Conservation (phyloP, 2,888 invertebrate species). For the Notocelia uddmanniana region DNA sequence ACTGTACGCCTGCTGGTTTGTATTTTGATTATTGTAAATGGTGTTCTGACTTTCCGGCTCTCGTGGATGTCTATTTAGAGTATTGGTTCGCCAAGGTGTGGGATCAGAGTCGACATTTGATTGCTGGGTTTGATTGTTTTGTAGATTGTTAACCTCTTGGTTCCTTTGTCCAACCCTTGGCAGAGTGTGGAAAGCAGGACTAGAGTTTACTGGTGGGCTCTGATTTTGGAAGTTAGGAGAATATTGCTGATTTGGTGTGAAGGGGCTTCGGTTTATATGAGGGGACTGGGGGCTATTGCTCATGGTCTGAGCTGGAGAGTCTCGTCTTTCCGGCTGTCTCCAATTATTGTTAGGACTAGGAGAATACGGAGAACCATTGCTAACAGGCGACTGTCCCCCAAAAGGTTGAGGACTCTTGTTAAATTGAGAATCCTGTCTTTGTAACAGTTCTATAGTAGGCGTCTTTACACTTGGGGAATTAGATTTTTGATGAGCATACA, state of each 20-base stretch:
- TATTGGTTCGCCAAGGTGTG: constrained; percentile 77
- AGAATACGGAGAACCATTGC: constrained; percentile 71
- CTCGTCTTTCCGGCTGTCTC: constrained; percentile 79
- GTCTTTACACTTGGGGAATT: constrained; percentile 70
- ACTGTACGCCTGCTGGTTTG: constrained; percentile 64
- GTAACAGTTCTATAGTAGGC: constrained; percentile 74
- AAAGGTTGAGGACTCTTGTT: constrained; percentile 83
- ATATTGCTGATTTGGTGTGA: constrained; percentile 64
- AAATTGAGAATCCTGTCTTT: constrained; percentile 82
- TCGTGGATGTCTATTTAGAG: constrained; percentile 69
- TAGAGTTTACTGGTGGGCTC: constrained; percentile 59
- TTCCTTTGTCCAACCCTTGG: constrained; percentile 71
- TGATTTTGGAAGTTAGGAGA: constrained; percentile 65
- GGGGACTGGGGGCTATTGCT: constrained; percentile 64
- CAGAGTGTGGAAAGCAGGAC: constrained; percentile 71
- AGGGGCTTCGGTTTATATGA: constrained; percentile 66
- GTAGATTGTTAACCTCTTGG: constrained; percentile 61
- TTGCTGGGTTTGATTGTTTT: constrained; percentile 54
- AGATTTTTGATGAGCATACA: constrained; percentile 75
- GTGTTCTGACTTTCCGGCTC: constrained; percentile 65
- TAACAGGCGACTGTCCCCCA: constrained; percentile 68
- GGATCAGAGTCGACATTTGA: constrained; percentile 57
- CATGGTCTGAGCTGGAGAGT: constrained; percentile 67
- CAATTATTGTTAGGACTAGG: constrained; percentile 79
- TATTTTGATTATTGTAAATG: constrained; percentile 61